Evolutionary conservation across 2,888 invertebrate genomes (phyloP), one percentile per base, ranked within the genome.

Genomic region (Dryococelus australis): DNA sequence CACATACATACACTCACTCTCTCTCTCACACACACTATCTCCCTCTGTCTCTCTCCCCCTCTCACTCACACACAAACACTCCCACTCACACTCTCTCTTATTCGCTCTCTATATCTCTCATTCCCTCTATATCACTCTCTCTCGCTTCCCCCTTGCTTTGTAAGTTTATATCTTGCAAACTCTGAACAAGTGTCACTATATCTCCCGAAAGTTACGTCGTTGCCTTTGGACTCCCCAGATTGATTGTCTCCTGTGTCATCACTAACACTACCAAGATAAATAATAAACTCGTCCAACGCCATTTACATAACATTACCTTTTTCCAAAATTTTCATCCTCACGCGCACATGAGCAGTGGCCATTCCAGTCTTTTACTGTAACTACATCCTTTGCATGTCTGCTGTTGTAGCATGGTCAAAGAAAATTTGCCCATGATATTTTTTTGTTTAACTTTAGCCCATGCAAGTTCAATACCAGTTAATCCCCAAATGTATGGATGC

Each of bases 361-460:
- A 35, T 43, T 28, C 80, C 80, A 86, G 43, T 86, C 86, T 43
- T 83, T 43, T 43, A n/a, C 24, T 47, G 86, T 79, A 43, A 80
- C 86, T 20, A 27, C n/a, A 27, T 81, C 43, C 16, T 80, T 81
- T 12, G 27, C 47, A 2, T 83, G 86, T 85, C 27, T 43, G 26
- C n/a, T 78, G 16, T 6, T 78, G 27, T 20, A 83, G 53, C 16
- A 27, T 3, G 47, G 80, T 13, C 27, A 83, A 53, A 12, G 26
- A 28, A 16, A 83, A 24, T n/a, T 83, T 53, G 6, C 83, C 51
- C 20, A 28, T 51, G n/a, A 35, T 10, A 13, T 51, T 28, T 27
- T 51, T 81, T 2, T 43, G 47, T 13, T 86, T 43, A 9, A 81
- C 51, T 47, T 86, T 86, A 0, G 43, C 35, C 43, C 80, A 86